Evolutionary conservation across 2,113 vertebrate genomes (phyloP).

Genomic region (Riparia riparia): DNA sequence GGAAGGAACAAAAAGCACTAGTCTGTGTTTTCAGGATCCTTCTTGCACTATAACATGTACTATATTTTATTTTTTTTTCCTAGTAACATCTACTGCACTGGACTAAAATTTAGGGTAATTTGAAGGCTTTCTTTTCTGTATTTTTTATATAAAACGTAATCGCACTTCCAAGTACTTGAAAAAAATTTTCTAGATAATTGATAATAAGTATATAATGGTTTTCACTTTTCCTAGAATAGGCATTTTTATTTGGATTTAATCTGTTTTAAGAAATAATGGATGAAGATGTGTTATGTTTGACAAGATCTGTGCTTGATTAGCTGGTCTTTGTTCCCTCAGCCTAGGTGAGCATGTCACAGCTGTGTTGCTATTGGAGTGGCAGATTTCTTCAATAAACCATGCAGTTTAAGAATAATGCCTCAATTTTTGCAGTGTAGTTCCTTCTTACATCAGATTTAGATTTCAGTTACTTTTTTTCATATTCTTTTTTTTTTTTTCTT

Average conservation of each 20-base stretch:
- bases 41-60: background rate
- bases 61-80: background rate
- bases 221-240: background rate
- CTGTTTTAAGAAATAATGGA: slow-evolving; percentile 22
- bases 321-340: slow-evolving; percentile 45
- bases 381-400: slow-evolving; percentile 56
- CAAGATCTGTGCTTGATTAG: slow-evolving; percentile 53
- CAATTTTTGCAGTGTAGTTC: slow-evolving; percentile 51
- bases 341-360: slow-evolving; percentile 11
- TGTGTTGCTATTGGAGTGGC: slow-evolving; percentile 44
- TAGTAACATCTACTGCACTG: background rate
- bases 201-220: background rate
- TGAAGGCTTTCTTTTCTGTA: background rate
- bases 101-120: background rate
- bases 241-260: slow-evolving; percentile 7
- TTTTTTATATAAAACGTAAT: background rate
- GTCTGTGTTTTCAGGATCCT: background rate
- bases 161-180: background rate
- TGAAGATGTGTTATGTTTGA: slow-evolving; percentile 58
- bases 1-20: background rate
- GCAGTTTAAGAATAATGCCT: slow-evolving; percentile 7
- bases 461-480: slow-evolving; percentile 54
- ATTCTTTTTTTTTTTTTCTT: background rate
- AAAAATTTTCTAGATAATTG: background rate
- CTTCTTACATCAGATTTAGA: slow-evolving; percentile 71